Evolutionary conservation across 2,888 invertebrate genomes (phyloP), one percentile per base, ranked within the genome.

Genomic region (Lepidochrysops patricia): DNA sequence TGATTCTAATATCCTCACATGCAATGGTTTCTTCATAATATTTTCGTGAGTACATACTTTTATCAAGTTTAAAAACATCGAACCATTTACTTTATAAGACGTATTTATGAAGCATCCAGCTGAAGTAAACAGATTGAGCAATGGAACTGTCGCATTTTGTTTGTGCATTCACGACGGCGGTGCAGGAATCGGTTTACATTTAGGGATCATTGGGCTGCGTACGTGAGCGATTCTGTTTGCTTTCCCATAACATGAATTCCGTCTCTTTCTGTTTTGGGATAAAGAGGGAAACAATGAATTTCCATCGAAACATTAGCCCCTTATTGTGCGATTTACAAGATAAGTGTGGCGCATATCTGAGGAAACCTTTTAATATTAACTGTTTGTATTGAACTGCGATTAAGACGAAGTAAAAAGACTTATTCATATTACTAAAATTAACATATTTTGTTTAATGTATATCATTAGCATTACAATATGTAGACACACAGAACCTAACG

Each of bases 161-260:
- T 52, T 52, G 52, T 52, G 27, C 52, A 52, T 52, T 25, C 52
- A 27, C 27, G 2, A 13, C 52, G 25, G 50, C 25, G n/a, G 15
- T 7, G 56, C 52, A 63, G 61, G 62, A 64, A 65, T 67, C 62
- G 65, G 64, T 67, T 65, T 65, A 65, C 66, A 67, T 65, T 64
- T 64, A 60, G 65, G 64, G 61, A 62, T 62, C 63, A 61, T 61
- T 37, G 52, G 52, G 26, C 19, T n/a, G 9, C 35, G 62, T 64
- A 63, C 64, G 62, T 64, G 63, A 62, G 56, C 25, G 56, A 49
- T 61, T 58, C 49, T 60, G 57, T 61, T 50, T 50, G 26, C 26
- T 26, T 50, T 26, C 26, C 50, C 26, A 50, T 13, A 26, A 37
- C 13, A 29, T 29, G 4, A 29, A 29, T 6, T 50, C 19, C 23